Evolutionary conservation across 2,797 vertebrate species (phyloP).

Genomic region (Acanthornis magna): DNA sequence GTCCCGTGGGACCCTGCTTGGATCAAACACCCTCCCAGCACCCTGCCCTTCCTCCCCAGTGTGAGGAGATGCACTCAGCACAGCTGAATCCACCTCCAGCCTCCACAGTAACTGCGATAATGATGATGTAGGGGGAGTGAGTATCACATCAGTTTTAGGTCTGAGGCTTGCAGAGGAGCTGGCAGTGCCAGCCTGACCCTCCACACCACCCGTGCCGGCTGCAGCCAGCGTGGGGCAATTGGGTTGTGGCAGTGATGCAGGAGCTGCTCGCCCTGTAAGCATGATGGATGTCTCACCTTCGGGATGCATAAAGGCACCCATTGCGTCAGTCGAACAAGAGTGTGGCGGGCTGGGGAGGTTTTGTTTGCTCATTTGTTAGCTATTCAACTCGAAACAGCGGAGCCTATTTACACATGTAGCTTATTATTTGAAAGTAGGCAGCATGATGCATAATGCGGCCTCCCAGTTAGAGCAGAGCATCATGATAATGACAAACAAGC

Average conservation of each 20-base stretch:
- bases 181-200: not conserved
- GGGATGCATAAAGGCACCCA: slow-evolving; percentile 1
- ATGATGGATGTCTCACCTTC: slow-evolving; percentile 25
- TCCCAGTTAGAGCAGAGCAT: not conserved
- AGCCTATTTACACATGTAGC: slow-evolving; percentile 16
- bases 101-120: not conserved
- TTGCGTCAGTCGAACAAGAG: slow-evolving; percentile 2
- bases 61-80: not conserved
- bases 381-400: not conserved
- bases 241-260: not conserved
- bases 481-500: not conserved
- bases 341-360: not conserved
- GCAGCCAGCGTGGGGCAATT: not conserved
- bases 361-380: slow-evolving; percentile 56
- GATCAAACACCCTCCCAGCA: fast-evolving
- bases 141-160: not conserved
- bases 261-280: fast-evolving
- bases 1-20: not conserved
- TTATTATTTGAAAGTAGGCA: slow-evolving; percentile 36
- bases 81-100: not conserved
- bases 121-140: not conserved
- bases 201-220: fast-evolving
- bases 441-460: not conserved
- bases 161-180: not conserved
- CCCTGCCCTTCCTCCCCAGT: not conserved